Evolutionary conservation across 23 tunicate genomes (phyloP).

Genomic region (Styela clava): DNA sequence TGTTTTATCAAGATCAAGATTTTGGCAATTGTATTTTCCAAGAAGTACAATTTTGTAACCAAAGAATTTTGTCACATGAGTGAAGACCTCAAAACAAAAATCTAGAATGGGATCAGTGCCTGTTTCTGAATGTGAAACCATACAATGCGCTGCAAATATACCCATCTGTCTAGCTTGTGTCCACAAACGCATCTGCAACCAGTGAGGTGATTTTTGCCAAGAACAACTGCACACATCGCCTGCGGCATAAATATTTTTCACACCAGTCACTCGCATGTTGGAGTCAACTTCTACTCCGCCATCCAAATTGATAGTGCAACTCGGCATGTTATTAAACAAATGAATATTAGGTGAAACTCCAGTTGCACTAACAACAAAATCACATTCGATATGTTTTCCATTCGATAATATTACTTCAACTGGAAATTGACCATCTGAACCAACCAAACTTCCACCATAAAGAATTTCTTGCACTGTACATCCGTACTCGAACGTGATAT

Average conservation of each 20-base stretch:
- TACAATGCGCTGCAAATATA: conserved; percentile 73
- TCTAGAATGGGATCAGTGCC: conserved; percentile 33
- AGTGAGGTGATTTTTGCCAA: conserved; percentile 60
- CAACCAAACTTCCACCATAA: background rate
- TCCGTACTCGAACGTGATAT: conserved; percentile 44
- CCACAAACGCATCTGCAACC: conserved; percentile 92
- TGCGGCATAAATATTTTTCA: conserved; percentile 66
- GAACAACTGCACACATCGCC: conserved; percentile 83
- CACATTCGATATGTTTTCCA: conserved; percentile 48
- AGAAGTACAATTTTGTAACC: conserved; percentile 63
- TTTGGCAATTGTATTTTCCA: conserved; percentile 71
- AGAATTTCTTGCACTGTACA: conserved; percentile 41
- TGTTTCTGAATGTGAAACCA: conserved; percentile 34
- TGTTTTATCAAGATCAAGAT: conserved; percentile 20
- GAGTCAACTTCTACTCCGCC: conserved; percentile 74
- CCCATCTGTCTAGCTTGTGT: conserved; percentile 96
- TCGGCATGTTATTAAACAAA: conserved; percentile 28
- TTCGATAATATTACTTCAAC: conserved; percentile 50
- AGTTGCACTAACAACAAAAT: conserved; percentile 85
- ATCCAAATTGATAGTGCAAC: conserved; percentile 21
- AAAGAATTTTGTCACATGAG: conserved; percentile 75
- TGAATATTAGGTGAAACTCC: conserved; percentile 66
- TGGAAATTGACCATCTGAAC: conserved; percentile 46
- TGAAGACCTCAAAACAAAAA: conserved; percentile 80
- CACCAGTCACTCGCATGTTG: conserved; percentile 70